phyloP scores from a whole-genome alignment of 2,797 vertebrate species.

The Spondyliosoma cantharus region DNA sequence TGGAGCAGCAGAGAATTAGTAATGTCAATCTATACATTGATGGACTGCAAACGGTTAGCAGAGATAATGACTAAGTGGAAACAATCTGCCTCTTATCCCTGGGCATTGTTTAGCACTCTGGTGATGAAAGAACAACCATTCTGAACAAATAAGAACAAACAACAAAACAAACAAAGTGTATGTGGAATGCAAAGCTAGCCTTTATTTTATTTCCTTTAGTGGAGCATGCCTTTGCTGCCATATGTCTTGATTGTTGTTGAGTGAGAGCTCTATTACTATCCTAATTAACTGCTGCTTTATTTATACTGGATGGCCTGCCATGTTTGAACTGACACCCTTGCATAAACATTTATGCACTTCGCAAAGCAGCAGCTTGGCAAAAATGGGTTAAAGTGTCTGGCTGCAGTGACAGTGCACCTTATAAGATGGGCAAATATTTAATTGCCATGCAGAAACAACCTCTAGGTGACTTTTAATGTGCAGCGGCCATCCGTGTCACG shows the following conservation, averaged over 20 bases:
- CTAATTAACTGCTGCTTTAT: constrained; percentile 55
- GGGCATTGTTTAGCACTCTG: constrained; percentile 35
- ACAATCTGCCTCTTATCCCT: constrained; percentile 31
- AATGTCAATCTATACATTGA: constrained; percentile 58
- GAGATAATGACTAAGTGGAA: constrained; percentile 55
- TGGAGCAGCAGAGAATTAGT: constrained; percentile 39
- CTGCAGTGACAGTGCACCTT: neutral
- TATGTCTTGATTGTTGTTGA: constrained; percentile 43
- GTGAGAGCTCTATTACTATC: constrained; percentile 47
- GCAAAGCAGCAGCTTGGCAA: constrained; percentile 30
- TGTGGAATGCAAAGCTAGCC: constrained; percentile 13
- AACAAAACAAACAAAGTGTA: no score
- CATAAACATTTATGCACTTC: constrained; percentile 32
- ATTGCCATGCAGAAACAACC: constrained; percentile 13
- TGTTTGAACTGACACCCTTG: constrained; percentile 22
- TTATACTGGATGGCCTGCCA: constrained; percentile 26
- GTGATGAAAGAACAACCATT: constrained; percentile 40
- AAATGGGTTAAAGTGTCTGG: constrained; percentile 21
- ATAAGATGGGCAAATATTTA: constrained; percentile 27
- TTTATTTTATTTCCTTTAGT: constrained; percentile 32
- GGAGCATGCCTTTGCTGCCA: constrained; percentile 17
- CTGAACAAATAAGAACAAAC: constrained; percentile 34
- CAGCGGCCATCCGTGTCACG: constrained; percentile 5
- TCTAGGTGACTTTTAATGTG: constrained; percentile 24
- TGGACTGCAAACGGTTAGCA: constrained; percentile 46